Conservation (phyloP, 2,888 invertebrate species). For the Autographa pulchrina region DNA sequence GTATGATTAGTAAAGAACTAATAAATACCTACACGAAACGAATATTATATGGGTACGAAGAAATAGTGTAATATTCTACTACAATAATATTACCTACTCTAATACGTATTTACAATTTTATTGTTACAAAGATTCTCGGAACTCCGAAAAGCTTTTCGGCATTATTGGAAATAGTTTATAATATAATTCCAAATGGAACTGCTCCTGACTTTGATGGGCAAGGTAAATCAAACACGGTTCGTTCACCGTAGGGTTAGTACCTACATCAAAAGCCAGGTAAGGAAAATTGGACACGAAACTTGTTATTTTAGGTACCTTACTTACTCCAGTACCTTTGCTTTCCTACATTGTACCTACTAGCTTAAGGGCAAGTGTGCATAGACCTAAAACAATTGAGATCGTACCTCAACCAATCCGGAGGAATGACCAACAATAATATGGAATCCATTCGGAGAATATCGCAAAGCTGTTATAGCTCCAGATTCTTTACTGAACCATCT, state of each 20-base stretch:
- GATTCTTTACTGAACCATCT: constrained; percentile 77
- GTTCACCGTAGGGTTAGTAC: constrained; percentile 1
- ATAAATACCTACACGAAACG: too few relatives aligned
- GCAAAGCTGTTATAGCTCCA: constrained; percentile 77
- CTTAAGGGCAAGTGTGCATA: constrained; percentile 27
- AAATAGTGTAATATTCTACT: neutral
- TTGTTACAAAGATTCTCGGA: neutral
- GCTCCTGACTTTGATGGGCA: constrained; percentile 7
- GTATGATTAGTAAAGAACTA: too few relatives aligned
- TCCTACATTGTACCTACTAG: constrained; percentile 31
- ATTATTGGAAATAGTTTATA: constrained; percentile 5
- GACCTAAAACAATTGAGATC: constrained; percentile 40
- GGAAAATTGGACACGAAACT: constrained; percentile 5
- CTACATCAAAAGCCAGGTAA: constrained; percentile 10
- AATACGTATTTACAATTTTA: neutral
- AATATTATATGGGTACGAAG: too few relatives aligned
- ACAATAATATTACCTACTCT: too few relatives aligned
- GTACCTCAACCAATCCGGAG: constrained; percentile 87
- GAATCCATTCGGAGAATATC: constrained; percentile 81
- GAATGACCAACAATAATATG: constrained; percentile 83
- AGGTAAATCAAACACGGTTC: neutral
- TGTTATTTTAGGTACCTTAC: constrained; percentile 38
- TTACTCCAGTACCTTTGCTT: constrained; percentile 19
- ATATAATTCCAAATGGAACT: constrained; percentile 5
- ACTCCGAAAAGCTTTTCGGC: constrained; percentile 2